A percentile compares a stretch with the other conserved stretches of the same genome.
Conservation (phyloP, 1,140 invertebrate species). For the Drosophila erecta region DNA sequence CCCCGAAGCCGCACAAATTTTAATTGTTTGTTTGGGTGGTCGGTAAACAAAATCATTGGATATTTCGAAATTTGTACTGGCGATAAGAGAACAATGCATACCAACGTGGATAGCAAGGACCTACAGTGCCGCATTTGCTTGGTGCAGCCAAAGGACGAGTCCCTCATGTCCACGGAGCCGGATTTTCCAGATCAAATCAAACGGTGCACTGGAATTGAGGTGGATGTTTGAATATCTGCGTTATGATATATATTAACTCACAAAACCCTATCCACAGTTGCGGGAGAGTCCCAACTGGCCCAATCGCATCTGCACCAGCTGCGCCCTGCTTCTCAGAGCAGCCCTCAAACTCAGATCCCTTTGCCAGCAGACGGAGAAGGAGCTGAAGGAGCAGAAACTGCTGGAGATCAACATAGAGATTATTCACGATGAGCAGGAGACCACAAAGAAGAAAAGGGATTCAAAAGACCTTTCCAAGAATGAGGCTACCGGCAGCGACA, state of each 20-base stretch:
- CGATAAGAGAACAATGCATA: conserved; percentile 6
- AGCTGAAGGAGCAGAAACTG: conserved; percentile 17
- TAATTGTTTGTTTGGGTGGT: conserved; percentile 6
- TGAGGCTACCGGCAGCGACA: conserved; percentile 10
- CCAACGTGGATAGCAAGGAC: conserved; percentile 15
- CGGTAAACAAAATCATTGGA: not conserved
- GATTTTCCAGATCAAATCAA: conserved; percentile 41
- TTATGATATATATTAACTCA: not conserved
- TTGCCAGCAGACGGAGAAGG: conserved; percentile 53
- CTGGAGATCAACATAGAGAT: conserved; percentile 1
- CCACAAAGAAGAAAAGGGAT: not conserved
- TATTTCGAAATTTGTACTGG: not conserved
- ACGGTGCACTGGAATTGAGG: conserved; percentile 53
- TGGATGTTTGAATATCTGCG: not conserved
- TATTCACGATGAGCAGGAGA: not conserved
- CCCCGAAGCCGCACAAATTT: conserved; percentile 2
- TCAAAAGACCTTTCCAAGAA: not conserved
- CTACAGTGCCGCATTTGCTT: conserved; percentile 64
- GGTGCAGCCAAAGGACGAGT: conserved; percentile 48
- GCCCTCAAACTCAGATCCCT: conserved; percentile 55
- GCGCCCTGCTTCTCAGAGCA: conserved; percentile 52
- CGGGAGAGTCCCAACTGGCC: conserved; percentile 18
- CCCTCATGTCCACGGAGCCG: conserved; percentile 39
- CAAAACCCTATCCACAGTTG: conserved; percentile 32
- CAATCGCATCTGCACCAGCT: conserved; percentile 64